Base-by-base conservation (phyloP, 2,888 invertebrate species). In the Ferdinandea cuprea region DNA sequence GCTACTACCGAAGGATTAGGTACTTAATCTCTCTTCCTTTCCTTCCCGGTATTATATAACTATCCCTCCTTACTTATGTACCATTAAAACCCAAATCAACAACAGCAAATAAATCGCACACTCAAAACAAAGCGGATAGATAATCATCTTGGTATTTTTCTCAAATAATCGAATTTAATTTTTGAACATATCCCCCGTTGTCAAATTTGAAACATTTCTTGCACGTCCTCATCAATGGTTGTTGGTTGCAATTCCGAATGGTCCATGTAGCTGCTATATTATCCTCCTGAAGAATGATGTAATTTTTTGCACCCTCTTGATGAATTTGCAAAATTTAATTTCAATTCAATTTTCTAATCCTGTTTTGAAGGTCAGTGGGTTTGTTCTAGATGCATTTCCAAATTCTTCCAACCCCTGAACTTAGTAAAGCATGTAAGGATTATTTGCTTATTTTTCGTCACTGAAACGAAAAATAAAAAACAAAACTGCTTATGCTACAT, bases 281-380 rank as follows among this genome's bases (percentile, higher is more conserved):
- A 35, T 32, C 40, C 13, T 32, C 52, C 30, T 66, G 6, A 40
- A 19, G n/a, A 56, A 69, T 28, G 68, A 61, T 48, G 68, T 54
- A 68, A 63, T 68, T 56, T 66, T 40, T 63, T 15, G 35, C 76
- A 76, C 76, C 61, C 69, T 48, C 56, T 42, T 25, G n/a, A 54
- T 42, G 44, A n/a, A 40, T 56, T 56, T 54, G 52, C 50, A 19
- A 54, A 19, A 65, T 46, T 11, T 11, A 6, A 44, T 17, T 8
- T 44, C 44, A 19, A 5, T 63, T 61, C 58, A 86, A 87, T 86
- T 77, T 86, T 87, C 73, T 87, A 88, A 89, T 87, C 87, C 87
- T 87, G 87, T 89, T 89, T 89, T 89, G 89, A 89, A 89, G 89
- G 89, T 89, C 89, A 89, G 87, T 89, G 87, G 88, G 86, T 89